Conservation (phyloP, 2,797 vertebrate species). For the Coregonus suidteri region DNA sequence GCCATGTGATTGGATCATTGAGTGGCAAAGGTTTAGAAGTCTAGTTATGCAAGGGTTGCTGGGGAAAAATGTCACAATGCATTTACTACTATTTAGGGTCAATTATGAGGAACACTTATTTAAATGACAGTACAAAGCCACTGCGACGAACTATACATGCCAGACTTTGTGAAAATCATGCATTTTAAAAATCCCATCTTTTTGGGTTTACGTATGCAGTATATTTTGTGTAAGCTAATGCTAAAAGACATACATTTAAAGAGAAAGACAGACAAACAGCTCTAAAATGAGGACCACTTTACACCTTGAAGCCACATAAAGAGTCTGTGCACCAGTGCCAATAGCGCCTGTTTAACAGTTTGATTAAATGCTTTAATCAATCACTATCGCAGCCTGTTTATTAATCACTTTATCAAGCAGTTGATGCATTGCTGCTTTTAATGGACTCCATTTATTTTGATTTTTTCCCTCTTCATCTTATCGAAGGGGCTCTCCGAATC, state of each 20-base stretch:
- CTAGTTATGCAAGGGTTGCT: conserved; percentile 50
- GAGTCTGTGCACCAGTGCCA: conserved; percentile 68
- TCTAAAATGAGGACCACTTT: conserved; percentile 36
- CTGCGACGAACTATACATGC: background rate
- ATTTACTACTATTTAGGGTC: conserved; percentile 45
- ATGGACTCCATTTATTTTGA: conserved; percentile 99
- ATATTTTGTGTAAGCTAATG: background rate
- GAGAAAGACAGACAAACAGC: conserved; percentile 27
- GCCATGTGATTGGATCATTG: conserved; percentile 74
- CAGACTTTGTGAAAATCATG: background rate
- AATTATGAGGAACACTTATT: conserved; percentile 57
- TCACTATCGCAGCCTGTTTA: conserved; percentile 97
- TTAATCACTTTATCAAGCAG: conserved; percentile 99
- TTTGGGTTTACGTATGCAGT: background rate
- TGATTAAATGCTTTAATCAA: conserved; percentile 99
- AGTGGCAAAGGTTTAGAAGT: conserved; percentile 68
- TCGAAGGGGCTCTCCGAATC: conserved; percentile 92
- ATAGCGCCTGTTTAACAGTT: conserved; percentile 85
- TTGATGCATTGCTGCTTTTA: conserved; percentile 99
- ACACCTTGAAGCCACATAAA: conserved; percentile 48
- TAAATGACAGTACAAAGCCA: background rate
- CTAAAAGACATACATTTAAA: conserved; percentile 25
- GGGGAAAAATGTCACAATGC: conserved; percentile 54
- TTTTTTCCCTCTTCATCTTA: conserved; percentile 98
- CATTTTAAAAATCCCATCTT: background rate